Evolutionary conservation across 2,888 invertebrate species (phyloP).

Genomic region (Petrolisthes manimaculis): DNA sequence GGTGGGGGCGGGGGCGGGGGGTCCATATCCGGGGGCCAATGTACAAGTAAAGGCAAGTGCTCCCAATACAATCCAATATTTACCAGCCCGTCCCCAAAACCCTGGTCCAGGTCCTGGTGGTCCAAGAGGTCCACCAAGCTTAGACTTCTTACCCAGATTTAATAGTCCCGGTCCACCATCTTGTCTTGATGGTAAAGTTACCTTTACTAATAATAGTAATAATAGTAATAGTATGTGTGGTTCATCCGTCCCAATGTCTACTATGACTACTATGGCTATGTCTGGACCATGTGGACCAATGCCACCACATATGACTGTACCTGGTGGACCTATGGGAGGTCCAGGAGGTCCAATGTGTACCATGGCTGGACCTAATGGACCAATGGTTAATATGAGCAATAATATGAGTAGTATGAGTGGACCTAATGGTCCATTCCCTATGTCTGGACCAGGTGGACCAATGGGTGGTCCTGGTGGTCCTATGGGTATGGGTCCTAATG

Average conservation of each 20-base stretch:
- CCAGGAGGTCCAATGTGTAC: constrained; percentile 66
- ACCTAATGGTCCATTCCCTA: constrained; percentile 65
- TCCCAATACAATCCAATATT: constrained; percentile 97
- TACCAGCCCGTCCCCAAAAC: constrained; percentile 92
- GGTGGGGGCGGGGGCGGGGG: constrained; percentile 12
- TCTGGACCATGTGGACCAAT: constrained; percentile 71
- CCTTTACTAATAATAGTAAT: constrained; percentile 78
- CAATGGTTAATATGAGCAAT: constrained; percentile 58
- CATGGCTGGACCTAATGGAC: constrained; percentile 56
- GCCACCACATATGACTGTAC: constrained; percentile 68
- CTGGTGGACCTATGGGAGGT: constrained; percentile 68
- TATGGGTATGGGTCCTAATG: constrained; percentile 71
- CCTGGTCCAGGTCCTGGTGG: constrained; percentile 75
- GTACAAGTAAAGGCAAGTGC: constrained; percentile 88
- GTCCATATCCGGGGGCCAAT: constrained; percentile 62
- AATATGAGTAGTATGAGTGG: constrained; percentile 67
- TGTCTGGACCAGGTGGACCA: constrained; percentile 67
- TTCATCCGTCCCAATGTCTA: constrained; percentile 46
- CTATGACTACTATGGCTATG: constrained; percentile 61
- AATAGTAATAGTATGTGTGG: no score
- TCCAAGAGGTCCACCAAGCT: constrained; percentile 85
- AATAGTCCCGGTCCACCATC: constrained; percentile 86
- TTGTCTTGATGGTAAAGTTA: constrained; percentile 81
- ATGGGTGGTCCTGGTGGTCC: constrained; percentile 72
- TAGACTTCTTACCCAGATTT: constrained; percentile 90